A percentile compares a stretch with the other conserved stretches of the same genome.
These are phyloP conservation scores for Polylopha cassiicola DNA, from an alignment of 2,888 invertebrate species.

Conservation along the genomic window DNA sequence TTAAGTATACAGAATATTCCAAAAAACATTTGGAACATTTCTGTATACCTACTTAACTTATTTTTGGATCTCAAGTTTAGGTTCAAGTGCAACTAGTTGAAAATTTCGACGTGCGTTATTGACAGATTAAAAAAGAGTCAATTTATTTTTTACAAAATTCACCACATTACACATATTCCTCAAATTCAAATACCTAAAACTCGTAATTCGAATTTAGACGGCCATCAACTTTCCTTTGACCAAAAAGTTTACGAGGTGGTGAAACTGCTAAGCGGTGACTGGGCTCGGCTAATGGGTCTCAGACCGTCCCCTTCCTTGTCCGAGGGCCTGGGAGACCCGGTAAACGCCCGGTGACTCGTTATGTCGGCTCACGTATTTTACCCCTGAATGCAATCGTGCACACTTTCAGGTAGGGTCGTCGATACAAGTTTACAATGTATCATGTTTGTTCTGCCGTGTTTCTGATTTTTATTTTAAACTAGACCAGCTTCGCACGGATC, in stretches of 20 bases:
- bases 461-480: too few species aligned
- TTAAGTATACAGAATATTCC: too few species aligned
- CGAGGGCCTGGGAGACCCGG: conserved; percentile 36
- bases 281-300: conserved; percentile 46
- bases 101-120: too few species aligned
- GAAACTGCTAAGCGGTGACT: conserved; percentile 43
- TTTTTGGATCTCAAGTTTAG: too few species aligned
- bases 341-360: conserved; percentile 25
- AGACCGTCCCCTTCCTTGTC: conserved; percentile 57
- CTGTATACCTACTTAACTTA: too few species aligned
- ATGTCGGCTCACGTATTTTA: conserved; percentile 31
- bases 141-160: too few species aligned
- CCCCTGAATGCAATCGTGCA: conserved; percentile 28
- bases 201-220: conserved; percentile 1
- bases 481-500: too few species aligned
- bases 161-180: conserved; percentile 7
- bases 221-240: conserved; percentile 35
- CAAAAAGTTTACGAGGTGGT: conserved; percentile 41
- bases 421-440: too few species aligned
- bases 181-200: conserved; percentile 10
- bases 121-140: not conserved
- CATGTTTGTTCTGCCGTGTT: too few species aligned
- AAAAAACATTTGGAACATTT: too few species aligned
- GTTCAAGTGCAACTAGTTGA: too few species aligned
- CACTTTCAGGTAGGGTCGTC: conserved; percentile 8